Percentiles rank a stretch among this genome's conserved stretches.
These are phyloP conservation scores for Drosophila nr. fundita DNA, from an alignment of 2,888 invertebrate species.

Conservation along the genomic window DNA sequence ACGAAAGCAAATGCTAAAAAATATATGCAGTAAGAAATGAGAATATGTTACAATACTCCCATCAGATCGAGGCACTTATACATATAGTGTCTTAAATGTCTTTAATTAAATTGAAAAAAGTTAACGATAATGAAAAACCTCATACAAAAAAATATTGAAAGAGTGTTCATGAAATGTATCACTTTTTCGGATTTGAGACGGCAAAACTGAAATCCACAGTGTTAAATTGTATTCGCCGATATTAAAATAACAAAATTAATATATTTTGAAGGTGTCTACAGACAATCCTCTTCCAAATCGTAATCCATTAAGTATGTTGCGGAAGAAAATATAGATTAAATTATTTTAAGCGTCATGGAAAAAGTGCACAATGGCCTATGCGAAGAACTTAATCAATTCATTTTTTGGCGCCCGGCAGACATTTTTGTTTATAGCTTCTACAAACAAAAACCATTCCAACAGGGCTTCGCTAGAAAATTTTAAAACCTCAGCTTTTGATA, in stretches of 20 bases:
- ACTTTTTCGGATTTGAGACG: background rate
- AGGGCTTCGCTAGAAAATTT: too few relatives aligned
- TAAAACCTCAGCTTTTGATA: too few relatives aligned
- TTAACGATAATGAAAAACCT: background rate
- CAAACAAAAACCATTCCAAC: background rate
- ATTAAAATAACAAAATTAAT: background rate
- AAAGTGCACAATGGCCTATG: too few relatives aligned
- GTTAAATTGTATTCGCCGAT: background rate
- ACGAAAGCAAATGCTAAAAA: background rate
- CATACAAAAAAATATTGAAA: background rate
- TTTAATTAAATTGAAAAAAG: background rate
- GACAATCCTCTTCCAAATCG: too few relatives aligned
- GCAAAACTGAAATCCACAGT: background rate
- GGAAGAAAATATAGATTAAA: too few relatives aligned
- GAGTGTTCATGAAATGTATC: accelerated
- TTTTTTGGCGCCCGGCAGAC: too few relatives aligned
- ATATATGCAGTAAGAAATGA: background rate
- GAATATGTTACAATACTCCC: background rate
- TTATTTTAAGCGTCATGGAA: too few relatives aligned
- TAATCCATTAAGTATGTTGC: too few relatives aligned
- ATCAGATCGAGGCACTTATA: background rate
- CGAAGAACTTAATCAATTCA: too few relatives aligned
- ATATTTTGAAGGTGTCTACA: background rate
- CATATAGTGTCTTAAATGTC: background rate
- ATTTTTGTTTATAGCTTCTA: too few relatives aligned